A percentile compares a stretch with the other conserved stretches of the same genome.
Conservation (phyloP, 2,888 invertebrate species). For the Stramonita haemastoma region DNA sequence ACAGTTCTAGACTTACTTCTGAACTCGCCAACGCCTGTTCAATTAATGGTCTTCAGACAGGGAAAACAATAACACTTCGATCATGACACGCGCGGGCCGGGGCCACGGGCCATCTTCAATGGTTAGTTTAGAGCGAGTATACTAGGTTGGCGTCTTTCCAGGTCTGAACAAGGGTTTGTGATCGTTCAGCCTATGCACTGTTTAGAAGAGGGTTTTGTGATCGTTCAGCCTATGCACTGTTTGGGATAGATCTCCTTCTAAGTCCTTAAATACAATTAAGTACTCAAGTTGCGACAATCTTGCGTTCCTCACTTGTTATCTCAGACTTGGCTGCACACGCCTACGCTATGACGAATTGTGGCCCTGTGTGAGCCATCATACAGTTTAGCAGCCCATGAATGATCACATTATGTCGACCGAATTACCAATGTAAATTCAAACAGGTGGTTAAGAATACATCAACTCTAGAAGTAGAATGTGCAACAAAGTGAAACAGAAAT, state of each 20-base stretch:
- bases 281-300: not conserved
- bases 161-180: not conserved
- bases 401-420: not conserved
- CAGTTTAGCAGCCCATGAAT: not conserved
- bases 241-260: not conserved
- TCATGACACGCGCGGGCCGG: not conserved
- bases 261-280: not conserved
- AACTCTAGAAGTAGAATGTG: not conserved
- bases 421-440: not conserved
- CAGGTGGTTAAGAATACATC: not conserved
- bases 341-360: not conserved
- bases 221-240: not conserved
- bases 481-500: not conserved
- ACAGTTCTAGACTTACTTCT: not conserved
- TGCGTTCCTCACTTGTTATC: not conserved
- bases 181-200: not conserved
- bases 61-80: constrained; percentile 5
- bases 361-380: not conserved
- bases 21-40: not conserved
- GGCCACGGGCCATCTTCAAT: constrained; percentile 26
- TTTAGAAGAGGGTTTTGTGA: not conserved
- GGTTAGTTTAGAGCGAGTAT: not conserved
- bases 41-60: not conserved
- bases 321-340: not conserved
- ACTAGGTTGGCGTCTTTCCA: not conserved